Base-by-base conservation (phyloP, 2,797 vertebrate genomes). In the Myripristis jacobus region DNA sequence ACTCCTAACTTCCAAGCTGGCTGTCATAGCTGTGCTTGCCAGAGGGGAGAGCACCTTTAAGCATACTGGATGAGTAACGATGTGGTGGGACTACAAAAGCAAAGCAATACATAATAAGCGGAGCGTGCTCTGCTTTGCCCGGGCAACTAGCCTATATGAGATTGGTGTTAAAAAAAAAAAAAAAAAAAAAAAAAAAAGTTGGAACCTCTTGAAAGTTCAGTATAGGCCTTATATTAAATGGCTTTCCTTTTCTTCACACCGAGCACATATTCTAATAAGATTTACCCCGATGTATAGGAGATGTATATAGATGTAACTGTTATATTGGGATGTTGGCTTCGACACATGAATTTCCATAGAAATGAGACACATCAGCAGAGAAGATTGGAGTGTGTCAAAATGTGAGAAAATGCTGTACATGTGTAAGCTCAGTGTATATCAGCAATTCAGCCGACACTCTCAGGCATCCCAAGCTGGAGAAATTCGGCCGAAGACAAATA, bases 31-130 rank as follows among this genome's bases (percentile, higher is more conserved):
- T 89, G 87, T 66, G 89, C 90, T 91, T 92, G 91, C 93, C 90
- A 87, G 89, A 93, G 92, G 92, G 91, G 81, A 92, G 87, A 92
- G 91, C 88, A 91, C 81, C 90, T 92, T 91, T 87, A 90, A 87
- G 91, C 91, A 93, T 89, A 90, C 87, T 76, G 89, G 92, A 93
- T 91, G 91, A 91, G 88, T 79, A 84, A 90, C 78, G 67, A 88
- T 90, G 91, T 87, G 89, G 81, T 82, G 77, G 76, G 89, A 92
- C 89, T 92, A 90, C 91, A 91, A 88, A 93, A 89, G 85, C 87
- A 87, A 84, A 88, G 89, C 80, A 89, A 87, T 88, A 88, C 86
- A 89, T 89, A 87, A 91, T 83, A 86, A 86, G 88, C 81, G 88
- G 84, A 71, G 59, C 46, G 18, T 47, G 19, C 81, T 78, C 67